A percentile compares a stretch with the other conserved stretches of the same genome.
These are phyloP conservation scores for Ips nitidus DNA, from an alignment of 1,140 invertebrate species.

Conservation along the genomic window DNA sequence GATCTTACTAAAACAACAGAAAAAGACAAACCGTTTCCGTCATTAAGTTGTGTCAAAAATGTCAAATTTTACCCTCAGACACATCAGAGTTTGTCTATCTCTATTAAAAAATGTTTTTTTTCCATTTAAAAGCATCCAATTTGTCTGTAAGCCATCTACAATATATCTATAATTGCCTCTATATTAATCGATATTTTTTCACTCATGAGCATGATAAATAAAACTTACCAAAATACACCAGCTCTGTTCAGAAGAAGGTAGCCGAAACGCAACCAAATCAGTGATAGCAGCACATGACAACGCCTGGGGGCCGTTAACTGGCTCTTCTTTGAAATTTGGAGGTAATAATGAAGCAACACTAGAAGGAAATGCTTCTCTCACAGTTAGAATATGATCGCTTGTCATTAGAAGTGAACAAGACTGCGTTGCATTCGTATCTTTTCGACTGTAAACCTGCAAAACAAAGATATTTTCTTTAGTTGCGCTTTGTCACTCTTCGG, in stretches of 20 bases:
- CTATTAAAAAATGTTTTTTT: too few relatives aligned
- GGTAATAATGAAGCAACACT: constrained; percentile 41
- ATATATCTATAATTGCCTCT: too few relatives aligned
- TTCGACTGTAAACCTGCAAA: constrained; percentile 43
- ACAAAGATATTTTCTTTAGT: background rate
- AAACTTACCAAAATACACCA: constrained; percentile 70
- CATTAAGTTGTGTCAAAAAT: too few relatives aligned
- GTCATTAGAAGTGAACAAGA: constrained; percentile 70
- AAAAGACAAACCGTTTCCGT: too few relatives aligned
- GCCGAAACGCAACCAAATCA: constrained; percentile 63
- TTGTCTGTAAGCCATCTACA: too few relatives aligned
- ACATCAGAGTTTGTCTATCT: too few relatives aligned
- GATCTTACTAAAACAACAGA: too few relatives aligned
- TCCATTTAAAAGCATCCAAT: too few relatives aligned
- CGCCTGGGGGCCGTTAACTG: constrained; percentile 57
- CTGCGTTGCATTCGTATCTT: constrained; percentile 59
- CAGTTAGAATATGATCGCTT: constrained; percentile 66
- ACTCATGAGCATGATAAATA: background rate
- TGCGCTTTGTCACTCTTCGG: background rate
- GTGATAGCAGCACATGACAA: constrained; percentile 66
- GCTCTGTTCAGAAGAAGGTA: constrained; percentile 62
- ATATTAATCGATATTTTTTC: background rate
- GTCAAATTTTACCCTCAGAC: too few relatives aligned
- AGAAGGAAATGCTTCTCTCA: constrained; percentile 66
- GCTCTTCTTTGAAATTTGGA: constrained; percentile 40